Percentiles rank a stretch among this genome's conserved stretches.
phyloP scores from a whole-genome alignment of 2,797 vertebrate genomes.

The Danio kyathit region DNA sequence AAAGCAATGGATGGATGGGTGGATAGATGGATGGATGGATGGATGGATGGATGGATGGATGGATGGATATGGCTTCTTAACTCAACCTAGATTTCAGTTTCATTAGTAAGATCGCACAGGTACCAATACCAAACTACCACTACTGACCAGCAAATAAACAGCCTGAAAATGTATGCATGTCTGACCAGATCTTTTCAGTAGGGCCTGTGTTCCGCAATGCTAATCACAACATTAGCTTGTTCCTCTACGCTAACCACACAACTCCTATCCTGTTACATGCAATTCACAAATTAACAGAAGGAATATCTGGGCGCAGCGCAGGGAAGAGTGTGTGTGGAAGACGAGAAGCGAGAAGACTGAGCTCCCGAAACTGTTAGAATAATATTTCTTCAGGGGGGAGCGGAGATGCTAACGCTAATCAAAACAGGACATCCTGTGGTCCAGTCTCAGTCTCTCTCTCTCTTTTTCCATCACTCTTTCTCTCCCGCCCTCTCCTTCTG shows the following conservation, averaged over 20 bases:
- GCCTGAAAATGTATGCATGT: background rate
- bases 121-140: background rate
- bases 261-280: conserved; percentile 12
- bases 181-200: conserved; percentile 1
- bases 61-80: background rate
- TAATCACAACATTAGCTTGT: conserved; percentile 16
- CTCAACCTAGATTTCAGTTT: background rate
- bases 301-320: conserved; percentile 4
- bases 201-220: background rate
- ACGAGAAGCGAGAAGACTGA: conserved; percentile 74
- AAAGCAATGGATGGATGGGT: background rate
- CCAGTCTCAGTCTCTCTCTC: conserved; percentile 82
- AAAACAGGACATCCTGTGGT: conserved; percentile 99
- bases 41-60: background rate
- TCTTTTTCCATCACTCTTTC: conserved; percentile 66
- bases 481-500: conserved; percentile 63
- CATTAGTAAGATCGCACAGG: background rate
- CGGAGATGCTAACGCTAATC: conserved; percentile 98
- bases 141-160: background rate
- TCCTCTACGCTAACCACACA: background rate
- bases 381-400: conserved; percentile 94
- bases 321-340: conserved; percentile 63
- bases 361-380: conserved; percentile 88
- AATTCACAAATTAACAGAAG: conserved; percentile 41
- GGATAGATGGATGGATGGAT: background rate